Evolutionary conservation across 2,797 vertebrate species (phyloP).

Genomic region (Poecilia wingei): DNA sequence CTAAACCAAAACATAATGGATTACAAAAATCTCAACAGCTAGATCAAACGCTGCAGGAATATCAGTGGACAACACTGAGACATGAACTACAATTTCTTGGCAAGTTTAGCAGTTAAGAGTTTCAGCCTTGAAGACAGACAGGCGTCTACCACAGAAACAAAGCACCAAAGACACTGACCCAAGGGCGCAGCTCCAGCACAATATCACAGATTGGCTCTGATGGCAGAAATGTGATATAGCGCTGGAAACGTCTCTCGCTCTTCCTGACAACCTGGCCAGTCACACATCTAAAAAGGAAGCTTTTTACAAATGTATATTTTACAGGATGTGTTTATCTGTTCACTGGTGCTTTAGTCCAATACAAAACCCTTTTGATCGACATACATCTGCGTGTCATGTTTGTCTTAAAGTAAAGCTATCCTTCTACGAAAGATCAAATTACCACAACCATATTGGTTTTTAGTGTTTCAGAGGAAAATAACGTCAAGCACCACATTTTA

Average conservation of each 20-base stretch:
- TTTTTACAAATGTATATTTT: slow-evolving; percentile 55
- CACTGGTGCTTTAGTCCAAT: slow-evolving; percentile 62
- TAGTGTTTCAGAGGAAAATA: slow-evolving; percentile 42
- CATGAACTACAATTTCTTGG: slow-evolving; percentile 2
- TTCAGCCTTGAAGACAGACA: slow-evolving; percentile 62
- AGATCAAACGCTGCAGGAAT: slow-evolving; percentile 34
- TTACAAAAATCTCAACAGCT: slow-evolving; percentile 51
- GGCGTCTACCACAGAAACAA: slow-evolving; percentile 60
- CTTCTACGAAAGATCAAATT: slow-evolving; percentile 58
- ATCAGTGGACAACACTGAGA: slow-evolving; percentile 24
- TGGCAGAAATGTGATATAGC: slow-evolving; percentile 71
- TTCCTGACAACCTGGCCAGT: slow-evolving; percentile 40
- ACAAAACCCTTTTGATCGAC: slow-evolving; percentile 51
- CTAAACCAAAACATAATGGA: slow-evolving; percentile 46
- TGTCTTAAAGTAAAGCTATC: slow-evolving; percentile 47
- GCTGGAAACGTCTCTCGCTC: slow-evolving; percentile 50
- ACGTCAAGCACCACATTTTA: slow-evolving; percentile 10
- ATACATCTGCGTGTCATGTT: slow-evolving; percentile 68
- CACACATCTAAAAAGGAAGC: slow-evolving; percentile 41
- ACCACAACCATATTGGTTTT: slow-evolving; percentile 42
- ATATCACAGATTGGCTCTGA: slow-evolving; percentile 59
- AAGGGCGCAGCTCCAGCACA: slow-evolving; percentile 48
- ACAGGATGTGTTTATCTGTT: slow-evolving; percentile 55
- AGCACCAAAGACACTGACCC: slow-evolving; percentile 47
- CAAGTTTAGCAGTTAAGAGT: slow-evolving; percentile 25